Evolutionary conservation across 2,888 invertebrate genomes (phyloP).

Genomic region (Pelosia muscerda): DNA sequence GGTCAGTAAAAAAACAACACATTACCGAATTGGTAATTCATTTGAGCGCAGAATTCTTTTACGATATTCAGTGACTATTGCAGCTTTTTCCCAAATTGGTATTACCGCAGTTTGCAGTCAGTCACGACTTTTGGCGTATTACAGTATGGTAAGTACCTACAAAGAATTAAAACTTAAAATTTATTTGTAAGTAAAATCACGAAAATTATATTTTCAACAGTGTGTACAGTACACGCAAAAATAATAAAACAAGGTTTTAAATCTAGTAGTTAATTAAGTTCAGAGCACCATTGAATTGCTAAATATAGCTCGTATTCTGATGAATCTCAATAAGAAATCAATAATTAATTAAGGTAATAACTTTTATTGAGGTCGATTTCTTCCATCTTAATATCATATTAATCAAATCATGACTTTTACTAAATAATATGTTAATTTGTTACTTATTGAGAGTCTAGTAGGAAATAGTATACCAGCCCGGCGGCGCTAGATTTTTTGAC

Average conservation of each 20-base stretch:
- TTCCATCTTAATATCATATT: neutral
- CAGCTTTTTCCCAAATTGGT: neutral
- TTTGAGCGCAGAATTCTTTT: neutral
- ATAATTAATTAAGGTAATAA: neutral
- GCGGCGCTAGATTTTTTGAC: no score
- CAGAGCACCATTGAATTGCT: neutral
- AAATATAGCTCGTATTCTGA: neutral
- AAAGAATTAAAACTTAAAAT: neutral
- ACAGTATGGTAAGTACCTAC: neutral
- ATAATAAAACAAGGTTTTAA: neutral
- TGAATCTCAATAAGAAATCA: neutral
- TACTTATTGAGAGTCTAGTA: no score
- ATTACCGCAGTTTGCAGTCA: neutral
- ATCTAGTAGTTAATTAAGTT: neutral
- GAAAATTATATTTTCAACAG: no score
- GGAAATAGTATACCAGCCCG: no score
- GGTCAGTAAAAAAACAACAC: neutral
- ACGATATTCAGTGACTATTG: neutral
- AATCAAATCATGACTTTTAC: neutral
- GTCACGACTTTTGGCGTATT: neutral
- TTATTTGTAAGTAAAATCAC: no score
- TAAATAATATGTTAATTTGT: neutral
- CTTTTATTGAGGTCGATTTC: slow-evolving; percentile 2
- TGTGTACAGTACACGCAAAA: no score
- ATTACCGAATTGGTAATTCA: neutral